A percentile compares a stretch with the other conserved stretches of the same genome.
These are phyloP conservation scores for Scomber japonicus DNA, from an alignment of 2,113 vertebrate genomes.

Conservation along the genomic window DNA sequence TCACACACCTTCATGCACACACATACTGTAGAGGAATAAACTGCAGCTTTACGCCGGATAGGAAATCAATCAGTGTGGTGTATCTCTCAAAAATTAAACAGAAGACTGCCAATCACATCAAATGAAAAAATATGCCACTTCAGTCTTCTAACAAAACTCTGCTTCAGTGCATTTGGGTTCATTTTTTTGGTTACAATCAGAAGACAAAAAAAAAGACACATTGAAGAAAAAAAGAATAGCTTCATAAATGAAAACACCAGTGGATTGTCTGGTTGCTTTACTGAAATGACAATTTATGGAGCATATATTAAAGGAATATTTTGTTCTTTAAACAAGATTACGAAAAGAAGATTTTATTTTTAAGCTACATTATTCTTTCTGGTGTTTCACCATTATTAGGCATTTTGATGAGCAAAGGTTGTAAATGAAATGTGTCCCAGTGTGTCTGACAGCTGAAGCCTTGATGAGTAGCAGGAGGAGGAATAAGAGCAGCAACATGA, in stretches of 20 bases:
- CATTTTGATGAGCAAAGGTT: no score
- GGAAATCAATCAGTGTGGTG: conserved; percentile 56
- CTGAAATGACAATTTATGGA: not conserved
- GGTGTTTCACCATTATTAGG: no score
- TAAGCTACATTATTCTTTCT: no score
- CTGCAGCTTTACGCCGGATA: conserved; percentile 11
- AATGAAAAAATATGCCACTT: not conserved
- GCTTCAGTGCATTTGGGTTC: not conserved
- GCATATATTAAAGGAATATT: not conserved
- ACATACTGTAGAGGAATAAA: not conserved
- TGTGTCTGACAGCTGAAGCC: no score
- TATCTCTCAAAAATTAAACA: conserved; percentile 31
- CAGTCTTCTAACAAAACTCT: not conserved
- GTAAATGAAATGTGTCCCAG: no score
- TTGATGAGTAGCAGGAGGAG: no score
- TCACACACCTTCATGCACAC: no score
- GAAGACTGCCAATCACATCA: conserved; percentile 46
- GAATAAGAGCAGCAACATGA: no score
- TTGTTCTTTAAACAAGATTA: no score
- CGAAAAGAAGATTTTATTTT: no score
- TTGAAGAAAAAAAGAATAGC: conserved; percentile 14
- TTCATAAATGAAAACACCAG: conserved; percentile 12
- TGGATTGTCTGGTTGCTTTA: conserved; percentile 34
- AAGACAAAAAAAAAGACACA: not conserved
- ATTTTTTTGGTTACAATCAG: not conserved